Percentiles rank a stretch among this genome's conserved stretches.
Conservation (phyloP, 2,113 vertebrate species). For the Protomyctophum bolini region DNA sequence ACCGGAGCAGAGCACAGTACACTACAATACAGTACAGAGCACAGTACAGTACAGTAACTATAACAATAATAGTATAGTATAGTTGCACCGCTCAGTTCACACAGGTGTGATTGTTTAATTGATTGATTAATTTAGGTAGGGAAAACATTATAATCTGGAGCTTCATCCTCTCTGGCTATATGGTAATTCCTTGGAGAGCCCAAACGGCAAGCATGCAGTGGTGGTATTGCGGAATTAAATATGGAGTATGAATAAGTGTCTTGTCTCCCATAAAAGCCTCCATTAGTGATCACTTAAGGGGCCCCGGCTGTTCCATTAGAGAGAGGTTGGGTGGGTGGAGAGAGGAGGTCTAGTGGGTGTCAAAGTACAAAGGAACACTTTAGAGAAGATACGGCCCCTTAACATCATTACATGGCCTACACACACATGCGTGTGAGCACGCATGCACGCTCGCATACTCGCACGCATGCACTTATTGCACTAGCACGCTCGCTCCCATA, state of each 20-base stretch:
- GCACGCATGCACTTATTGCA: background rate
- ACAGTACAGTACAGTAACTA: no score
- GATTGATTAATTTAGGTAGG: constrained; percentile 48
- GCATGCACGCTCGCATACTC: background rate
- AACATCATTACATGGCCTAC: no score
- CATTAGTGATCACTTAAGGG: constrained; percentile 75
- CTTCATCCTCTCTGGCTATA: constrained; percentile 41
- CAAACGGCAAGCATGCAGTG: constrained; percentile 36
- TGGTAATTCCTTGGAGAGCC: constrained; percentile 60
- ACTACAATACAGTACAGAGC: no score
- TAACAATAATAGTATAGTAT: no score
- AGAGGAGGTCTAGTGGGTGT: constrained; percentile 55
- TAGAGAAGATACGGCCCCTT: constrained; percentile 26
- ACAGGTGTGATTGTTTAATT: constrained; percentile 31
- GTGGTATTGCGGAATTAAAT: constrained; percentile 51
- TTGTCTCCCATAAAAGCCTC: constrained; percentile 67
- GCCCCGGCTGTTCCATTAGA: constrained; percentile 61
- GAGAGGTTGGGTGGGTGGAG: constrained; percentile 51
- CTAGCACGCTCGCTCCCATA: no score
- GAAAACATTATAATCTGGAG: constrained; percentile 63
- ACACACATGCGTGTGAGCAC: no score
- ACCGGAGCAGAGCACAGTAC: no score
- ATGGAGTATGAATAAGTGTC: constrained; percentile 65
- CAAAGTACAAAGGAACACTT: constrained; percentile 34
- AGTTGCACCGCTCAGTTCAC: no score